A percentile compares a stretch with the other conserved stretches of the same genome.
Evolutionary conservation across 2,797 vertebrate genomes (phyloP).

Genomic region (Acanthornis magna): DNA sequence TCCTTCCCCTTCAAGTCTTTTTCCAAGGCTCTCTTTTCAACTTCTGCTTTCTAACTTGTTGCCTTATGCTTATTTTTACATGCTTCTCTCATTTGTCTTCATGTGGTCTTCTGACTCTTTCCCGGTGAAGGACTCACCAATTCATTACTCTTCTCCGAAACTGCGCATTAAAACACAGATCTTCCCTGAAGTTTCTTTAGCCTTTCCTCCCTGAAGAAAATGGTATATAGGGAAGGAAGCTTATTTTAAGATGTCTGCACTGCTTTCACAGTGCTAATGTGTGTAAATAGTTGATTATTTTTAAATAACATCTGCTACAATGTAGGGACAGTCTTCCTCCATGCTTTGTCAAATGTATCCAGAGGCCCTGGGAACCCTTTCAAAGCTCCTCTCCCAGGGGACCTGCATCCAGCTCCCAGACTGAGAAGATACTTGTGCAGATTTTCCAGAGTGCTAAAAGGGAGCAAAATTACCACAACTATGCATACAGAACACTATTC

Average conservation of each 20-base stretch:
- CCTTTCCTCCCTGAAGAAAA: background rate
- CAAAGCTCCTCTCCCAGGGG: background rate
- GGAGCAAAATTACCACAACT: slow-evolving; percentile 12
- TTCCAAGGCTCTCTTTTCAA: background rate
- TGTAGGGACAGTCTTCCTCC: background rate
- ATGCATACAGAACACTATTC: background rate
- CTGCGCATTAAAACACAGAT: background rate
- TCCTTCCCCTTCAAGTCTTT: background rate
- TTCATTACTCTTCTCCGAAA: background rate
- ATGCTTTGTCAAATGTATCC: background rate
- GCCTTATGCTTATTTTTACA: background rate
- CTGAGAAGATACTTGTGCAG: slow-evolving; percentile 4
- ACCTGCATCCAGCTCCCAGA: background rate
- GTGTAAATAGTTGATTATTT: background rate
- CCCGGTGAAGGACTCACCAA: background rate
- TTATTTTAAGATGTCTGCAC: background rate
- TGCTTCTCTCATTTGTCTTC: background rate
- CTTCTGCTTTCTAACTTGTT: background rate
- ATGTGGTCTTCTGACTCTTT: background rate
- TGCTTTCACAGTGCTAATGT: background rate
- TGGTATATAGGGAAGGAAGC: background rate
- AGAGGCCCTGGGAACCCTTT: background rate
- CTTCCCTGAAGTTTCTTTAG: background rate
- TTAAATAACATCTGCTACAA: background rate
- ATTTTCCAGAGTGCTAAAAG: background rate